phyloP scores from a whole-genome alignment of 2,797 vertebrate species.

The Acropternis orthonyx region DNA sequence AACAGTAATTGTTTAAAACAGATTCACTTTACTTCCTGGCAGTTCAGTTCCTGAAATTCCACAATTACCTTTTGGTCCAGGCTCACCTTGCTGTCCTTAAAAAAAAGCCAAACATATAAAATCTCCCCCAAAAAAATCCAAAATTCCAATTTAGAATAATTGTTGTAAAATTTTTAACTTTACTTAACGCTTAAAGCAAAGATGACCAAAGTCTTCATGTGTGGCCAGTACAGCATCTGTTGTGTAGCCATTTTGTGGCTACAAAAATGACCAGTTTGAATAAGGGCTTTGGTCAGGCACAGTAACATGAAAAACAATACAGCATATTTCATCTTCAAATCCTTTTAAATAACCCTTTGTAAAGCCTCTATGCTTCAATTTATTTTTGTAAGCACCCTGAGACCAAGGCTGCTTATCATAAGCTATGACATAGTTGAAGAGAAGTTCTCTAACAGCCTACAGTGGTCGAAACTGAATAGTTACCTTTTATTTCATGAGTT shows the following conservation, averaged over 20 bases:
- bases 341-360: not conserved
- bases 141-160: not conserved
- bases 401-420: not conserved
- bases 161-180: not conserved
- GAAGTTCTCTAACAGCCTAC: not conserved
- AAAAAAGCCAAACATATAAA: not conserved
- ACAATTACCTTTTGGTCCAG: not conserved
- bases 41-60: not conserved
- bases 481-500: not conserved
- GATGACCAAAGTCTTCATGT: not conserved
- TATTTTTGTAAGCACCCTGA: not conserved
- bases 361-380: not conserved
- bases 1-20: not conserved
- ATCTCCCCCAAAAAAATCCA: fast-evolving
- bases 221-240: no score
- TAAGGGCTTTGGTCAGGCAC: not conserved
- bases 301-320: not conserved
- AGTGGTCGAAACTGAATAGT: not conserved
- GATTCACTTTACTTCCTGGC: not conserved
- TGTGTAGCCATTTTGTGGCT: not conserved
- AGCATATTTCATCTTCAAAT: not conserved
- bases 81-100: not conserved
- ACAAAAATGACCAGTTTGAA: not conserved
- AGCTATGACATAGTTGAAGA: fast-evolving
- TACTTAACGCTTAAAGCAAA: not conserved